Evolutionary conservation across 2,797 vertebrate genomes (phyloP), one percentile per base, ranked within the genome.

Genomic region (Chrysocyon brachyurus): DNA sequence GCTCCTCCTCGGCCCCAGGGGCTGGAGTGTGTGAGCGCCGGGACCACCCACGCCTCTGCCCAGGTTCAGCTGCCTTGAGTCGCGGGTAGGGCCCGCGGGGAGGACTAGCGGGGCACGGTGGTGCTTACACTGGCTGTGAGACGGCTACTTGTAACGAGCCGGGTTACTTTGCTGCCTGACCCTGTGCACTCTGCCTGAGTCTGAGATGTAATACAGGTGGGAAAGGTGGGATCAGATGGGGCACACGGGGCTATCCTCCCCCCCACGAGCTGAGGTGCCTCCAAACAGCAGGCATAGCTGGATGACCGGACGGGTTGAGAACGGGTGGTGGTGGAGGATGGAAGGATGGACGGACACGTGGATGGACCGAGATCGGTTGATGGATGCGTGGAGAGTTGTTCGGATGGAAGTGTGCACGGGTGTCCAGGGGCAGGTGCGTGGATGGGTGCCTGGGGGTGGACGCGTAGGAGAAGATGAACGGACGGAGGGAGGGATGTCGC

Each of bases 21-120:
- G 26, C 75, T n/a, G 40, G 3, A n/a, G 40, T 8, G 3, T 1
- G 16, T 12, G 56, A 82, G n/a, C 22, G 40, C 40, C 40, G 40
- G 49, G 31, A n/a, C n/a, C 14, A 0, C 11, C n/a, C 14, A 0
- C 11, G 0, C 12, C 12, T n/a, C 16, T 9, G 1, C 54, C 22
- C 24, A 17, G 9, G 0, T 2, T 31, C 5, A 24, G 68, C 15
- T 6, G 57, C 26, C 3, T 11, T 24, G 66, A 31, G n/a, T 49
- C 52, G 24, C 59, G 40, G 40, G 9, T 19, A 1, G 11, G 12
- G 77, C 36, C 77, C 36, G 52, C 19, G 17, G 10, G 5, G 46
- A 31, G 21, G 19, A 17, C 3, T n/a, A 56, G 14, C 3, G 4
- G 40, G 26, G 56, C 10, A 12, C 0, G 21, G 6, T 56, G 12